Conservation (phyloP, 2,888 invertebrate genomes). For the Diadegma fenestrale region DNA sequence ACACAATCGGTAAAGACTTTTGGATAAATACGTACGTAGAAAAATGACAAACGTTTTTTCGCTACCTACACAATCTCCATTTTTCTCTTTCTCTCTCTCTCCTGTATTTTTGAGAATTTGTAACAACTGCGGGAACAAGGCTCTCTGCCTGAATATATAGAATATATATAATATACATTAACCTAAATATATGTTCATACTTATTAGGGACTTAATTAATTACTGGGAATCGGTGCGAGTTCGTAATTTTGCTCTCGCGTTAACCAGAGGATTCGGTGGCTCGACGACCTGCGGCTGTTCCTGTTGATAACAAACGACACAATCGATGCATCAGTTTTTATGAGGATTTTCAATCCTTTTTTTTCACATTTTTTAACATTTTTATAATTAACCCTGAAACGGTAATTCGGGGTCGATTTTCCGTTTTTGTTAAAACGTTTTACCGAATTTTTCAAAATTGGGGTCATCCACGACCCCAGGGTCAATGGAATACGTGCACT, state of each 20-base stretch:
- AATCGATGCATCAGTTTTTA: neutral
- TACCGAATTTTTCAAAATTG: too few relatives aligned
- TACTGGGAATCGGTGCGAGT: constrained; percentile 83
- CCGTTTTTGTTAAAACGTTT: too few relatives aligned
- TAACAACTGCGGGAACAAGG: constrained; percentile 68
- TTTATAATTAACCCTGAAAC: constrained; percentile 2
- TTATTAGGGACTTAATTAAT: constrained; percentile 56
- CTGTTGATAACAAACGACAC: constrained; percentile 68
- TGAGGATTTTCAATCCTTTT: neutral
- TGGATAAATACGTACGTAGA: constrained; percentile 61
- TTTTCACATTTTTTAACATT: neutral
- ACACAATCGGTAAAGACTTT: constrained; percentile 63
- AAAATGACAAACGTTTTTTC: constrained; percentile 66
- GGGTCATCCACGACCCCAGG: too few relatives aligned
- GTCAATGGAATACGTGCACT: too few relatives aligned
- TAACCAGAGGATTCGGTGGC: constrained; percentile 80
- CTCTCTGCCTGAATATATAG: constrained; percentile 32
- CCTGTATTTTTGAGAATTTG: constrained; percentile 55
- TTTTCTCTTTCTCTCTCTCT: constrained; percentile 25
- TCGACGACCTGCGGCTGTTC: constrained; percentile 80
- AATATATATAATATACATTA: constrained; percentile 30
- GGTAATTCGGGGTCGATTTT: too few relatives aligned
- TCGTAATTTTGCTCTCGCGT: constrained; percentile 83
- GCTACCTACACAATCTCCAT: constrained; percentile 56
- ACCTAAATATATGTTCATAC: constrained; percentile 3